These are phyloP conservation scores for Oedothorax gibbosus DNA, from an alignment of 1,140 invertebrate species.

Conservation along the genomic window DNA sequence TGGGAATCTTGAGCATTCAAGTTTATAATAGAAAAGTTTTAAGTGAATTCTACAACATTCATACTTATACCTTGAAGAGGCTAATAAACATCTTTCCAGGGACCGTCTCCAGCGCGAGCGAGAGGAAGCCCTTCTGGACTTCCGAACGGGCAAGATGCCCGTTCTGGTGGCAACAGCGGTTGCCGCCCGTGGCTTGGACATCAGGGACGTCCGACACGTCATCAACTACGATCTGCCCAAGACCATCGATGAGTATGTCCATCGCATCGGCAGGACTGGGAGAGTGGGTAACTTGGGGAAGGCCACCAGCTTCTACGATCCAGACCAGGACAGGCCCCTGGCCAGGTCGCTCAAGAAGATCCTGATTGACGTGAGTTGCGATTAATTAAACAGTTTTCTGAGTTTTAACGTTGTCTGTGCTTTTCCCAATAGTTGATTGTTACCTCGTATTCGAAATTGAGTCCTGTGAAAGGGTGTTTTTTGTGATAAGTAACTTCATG, in stretches of 20 bases:
- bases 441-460: neutral
- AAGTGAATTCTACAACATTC: no score
- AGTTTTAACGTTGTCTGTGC: neutral
- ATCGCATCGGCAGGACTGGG: slow-evolving; percentile 94
- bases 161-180: slow-evolving; percentile 93
- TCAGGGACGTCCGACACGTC: slow-evolving; percentile 85
- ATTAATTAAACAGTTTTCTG: no score
- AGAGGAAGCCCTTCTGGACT: slow-evolving; percentile 87
- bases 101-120: slow-evolving; percentile 89
- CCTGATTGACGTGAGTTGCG: slow-evolving; percentile 71
- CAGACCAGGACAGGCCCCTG: slow-evolving; percentile 74
- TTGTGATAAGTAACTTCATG: no score
- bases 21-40: no score
- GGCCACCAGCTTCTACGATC: slow-evolving; percentile 88
- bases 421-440: neutral
- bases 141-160: slow-evolving; percentile 78
- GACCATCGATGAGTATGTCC: slow-evolving; percentile 92
- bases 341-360: slow-evolving; percentile 78
- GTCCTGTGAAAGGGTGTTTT: no score
- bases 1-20: no score
- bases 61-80: no score
- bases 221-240: slow-evolving; percentile 93
- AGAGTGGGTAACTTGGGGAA: slow-evolving; percentile 90
- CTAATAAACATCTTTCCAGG: slow-evolving; percentile 73
- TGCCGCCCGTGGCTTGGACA: slow-evolving; percentile 88